Evolutionary conservation across 1,140 invertebrate species (phyloP), one percentile per base, ranked within the genome.

Genomic region (Orchesella cincta): DNA sequence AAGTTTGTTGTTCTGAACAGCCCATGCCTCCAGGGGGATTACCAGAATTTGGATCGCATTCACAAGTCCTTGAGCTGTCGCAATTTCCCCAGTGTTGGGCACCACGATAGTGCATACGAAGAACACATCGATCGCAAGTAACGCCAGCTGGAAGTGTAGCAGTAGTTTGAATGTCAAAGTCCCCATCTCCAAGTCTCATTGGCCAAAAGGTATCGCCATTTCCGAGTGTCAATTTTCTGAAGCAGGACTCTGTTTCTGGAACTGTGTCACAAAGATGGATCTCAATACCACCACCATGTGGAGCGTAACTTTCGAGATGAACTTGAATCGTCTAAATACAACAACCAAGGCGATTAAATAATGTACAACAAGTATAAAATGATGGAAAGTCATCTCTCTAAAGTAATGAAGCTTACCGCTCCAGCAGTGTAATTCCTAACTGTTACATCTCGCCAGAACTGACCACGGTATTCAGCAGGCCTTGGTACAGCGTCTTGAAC

Each of bases 71-170:
- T 12, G 74, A 75, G 8, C 3, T 23, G 33, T 79, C 78, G 29
- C 78, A 79, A 67, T 16, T 74, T 74, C 78, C 78, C 78, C 78
- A 79, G 34, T 79, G 29, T 36, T 79, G 78, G 52, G 75, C 78
- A 12, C 78, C 74, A 14, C 78, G 46, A 34, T 74, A 79, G 23
- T 79, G 78, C 52, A 79, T 33, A 20, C 78, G 74, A 23, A 79
- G 36, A 28, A 71, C 62, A 33, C 78, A 79, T 3, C 35, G 34
- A 0, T 76, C 71, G 34, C 78, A 79, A 1, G 20, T 57, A 0
- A 79, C 3, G 12, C 46, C 74, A 18, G 20, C 67, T 16, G 78
- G 78, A 33, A 79, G 46, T 34, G n/a, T 20, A 16, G 75, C 78
- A 12, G 52, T 74, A 16, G 75, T 76, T 34, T 23, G 12, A 35